Evolutionary conservation across 2,113 vertebrate species (phyloP).

Genomic region (Callipepla squamata): DNA sequence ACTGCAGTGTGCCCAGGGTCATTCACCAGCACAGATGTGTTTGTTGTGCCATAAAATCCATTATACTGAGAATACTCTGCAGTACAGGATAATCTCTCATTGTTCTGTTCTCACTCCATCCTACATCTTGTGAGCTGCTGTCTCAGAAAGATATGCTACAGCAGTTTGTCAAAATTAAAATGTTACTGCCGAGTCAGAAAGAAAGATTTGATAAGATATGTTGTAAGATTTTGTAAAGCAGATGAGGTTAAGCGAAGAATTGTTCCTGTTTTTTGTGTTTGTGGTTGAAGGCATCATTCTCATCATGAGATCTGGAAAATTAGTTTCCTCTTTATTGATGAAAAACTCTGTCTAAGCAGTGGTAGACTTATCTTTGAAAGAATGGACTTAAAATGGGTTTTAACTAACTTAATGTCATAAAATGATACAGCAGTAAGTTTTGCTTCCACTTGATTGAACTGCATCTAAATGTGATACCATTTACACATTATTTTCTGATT

Average conservation of each 20-base stretch:
- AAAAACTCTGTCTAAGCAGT: neutral
- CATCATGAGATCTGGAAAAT: neutral
- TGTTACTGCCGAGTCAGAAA: neutral
- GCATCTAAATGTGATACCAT: neutral
- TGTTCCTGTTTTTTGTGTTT: fast-evolving
- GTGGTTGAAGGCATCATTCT: neutral
- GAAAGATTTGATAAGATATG: neutral
- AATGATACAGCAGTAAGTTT: neutral
- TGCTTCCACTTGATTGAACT: neutral
- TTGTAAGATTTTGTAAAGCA: neutral
- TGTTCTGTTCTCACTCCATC: neutral
- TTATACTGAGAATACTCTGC: neutral
- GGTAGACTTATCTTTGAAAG: neutral
- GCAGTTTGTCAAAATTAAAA: neutral
- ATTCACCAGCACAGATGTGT: neutral
- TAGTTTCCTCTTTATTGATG: neutral
- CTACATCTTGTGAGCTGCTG: neutral
- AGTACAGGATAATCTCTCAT: neutral
- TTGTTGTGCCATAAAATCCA: neutral
- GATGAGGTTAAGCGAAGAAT: neutral
- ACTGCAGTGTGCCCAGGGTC: neutral
- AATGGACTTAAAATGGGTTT: neutral
- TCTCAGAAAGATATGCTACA: neutral
- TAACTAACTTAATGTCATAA: neutral
- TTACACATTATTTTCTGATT: neutral